Percentiles rank a stretch among this genome's conserved stretches.
Evolutionary conservation across 2,797 vertebrate genomes (phyloP).

Genomic region (Dendrocincla fuliginosa): DNA sequence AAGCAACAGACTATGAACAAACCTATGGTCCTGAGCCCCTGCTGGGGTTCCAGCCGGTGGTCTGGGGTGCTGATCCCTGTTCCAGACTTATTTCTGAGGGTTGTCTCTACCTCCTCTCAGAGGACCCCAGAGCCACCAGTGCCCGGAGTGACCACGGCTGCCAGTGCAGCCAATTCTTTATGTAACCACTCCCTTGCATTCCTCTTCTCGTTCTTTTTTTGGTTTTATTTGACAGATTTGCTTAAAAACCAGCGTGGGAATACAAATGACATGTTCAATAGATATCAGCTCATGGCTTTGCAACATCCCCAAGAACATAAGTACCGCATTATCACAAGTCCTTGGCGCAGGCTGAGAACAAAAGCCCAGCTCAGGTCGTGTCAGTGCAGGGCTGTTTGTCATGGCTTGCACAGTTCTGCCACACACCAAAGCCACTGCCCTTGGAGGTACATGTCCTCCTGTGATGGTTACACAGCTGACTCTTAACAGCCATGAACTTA

Average conservation of each 20-base stretch:
- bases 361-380: background rate
- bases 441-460: background rate
- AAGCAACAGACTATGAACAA: background rate
- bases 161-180: background rate
- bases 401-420: background rate
- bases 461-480: background rate
- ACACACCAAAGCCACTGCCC: background rate
- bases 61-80: background rate
- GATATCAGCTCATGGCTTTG: slow-evolving; percentile 41
- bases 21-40: background rate
- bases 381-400: background rate
- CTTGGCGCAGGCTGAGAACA: background rate
- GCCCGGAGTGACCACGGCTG: background rate
- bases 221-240: slow-evolving; percentile 41
- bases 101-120: background rate
- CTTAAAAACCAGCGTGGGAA: slow-evolving; percentile 45
- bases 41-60: fast-evolving
- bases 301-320: slow-evolving; percentile 17
- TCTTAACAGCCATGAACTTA: background rate
- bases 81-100: background rate
- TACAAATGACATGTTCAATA: slow-evolving; percentile 60
- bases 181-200: background rate
- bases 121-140: fast-evolving
- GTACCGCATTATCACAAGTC: background rate
- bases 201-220: background rate